phyloP scores from a whole-genome alignment of 2,113 vertebrate genomes.

The Fregata magnificens region DNA sequence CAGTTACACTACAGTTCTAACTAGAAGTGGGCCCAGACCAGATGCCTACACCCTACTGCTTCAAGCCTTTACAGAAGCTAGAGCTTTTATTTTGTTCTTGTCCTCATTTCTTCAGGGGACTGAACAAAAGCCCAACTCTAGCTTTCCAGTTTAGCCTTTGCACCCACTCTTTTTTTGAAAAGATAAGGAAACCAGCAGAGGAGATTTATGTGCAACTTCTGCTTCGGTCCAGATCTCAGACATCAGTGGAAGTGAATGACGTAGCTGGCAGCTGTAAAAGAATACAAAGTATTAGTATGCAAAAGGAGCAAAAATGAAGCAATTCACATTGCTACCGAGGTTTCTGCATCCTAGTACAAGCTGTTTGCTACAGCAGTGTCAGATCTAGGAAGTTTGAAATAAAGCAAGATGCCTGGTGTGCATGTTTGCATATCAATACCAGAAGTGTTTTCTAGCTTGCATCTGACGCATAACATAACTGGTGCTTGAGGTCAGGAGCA shows the following conservation, averaged over 20 bases:
- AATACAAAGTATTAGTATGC: neutral
- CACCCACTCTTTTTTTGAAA: neutral
- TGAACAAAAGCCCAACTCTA: neutral
- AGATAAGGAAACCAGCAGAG: neutral
- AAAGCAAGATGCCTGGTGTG: neutral
- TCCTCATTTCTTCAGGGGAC: neutral
- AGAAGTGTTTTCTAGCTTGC: neutral
- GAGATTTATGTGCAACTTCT: neutral
- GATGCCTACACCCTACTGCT: neutral
- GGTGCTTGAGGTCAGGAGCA: neutral
- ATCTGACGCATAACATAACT: neutral
- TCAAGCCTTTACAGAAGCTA: neutral
- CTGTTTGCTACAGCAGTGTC: neutral
- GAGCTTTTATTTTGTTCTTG: neutral
- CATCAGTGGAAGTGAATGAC: neutral
- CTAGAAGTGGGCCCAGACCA: neutral
- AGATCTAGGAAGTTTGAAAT: neutral
- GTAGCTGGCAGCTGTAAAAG: neutral
- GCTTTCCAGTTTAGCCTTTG: neutral
- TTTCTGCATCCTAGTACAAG: neutral
- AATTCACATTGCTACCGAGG: neutral
- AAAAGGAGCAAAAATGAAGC: neutral
- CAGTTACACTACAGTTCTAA: accelerated
- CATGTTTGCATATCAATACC: neutral
- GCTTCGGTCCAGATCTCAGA: neutral